These are phyloP conservation scores for Alethe castanea DNA, from an alignment of 2,113 vertebrate species.

Conservation along the genomic window DNA sequence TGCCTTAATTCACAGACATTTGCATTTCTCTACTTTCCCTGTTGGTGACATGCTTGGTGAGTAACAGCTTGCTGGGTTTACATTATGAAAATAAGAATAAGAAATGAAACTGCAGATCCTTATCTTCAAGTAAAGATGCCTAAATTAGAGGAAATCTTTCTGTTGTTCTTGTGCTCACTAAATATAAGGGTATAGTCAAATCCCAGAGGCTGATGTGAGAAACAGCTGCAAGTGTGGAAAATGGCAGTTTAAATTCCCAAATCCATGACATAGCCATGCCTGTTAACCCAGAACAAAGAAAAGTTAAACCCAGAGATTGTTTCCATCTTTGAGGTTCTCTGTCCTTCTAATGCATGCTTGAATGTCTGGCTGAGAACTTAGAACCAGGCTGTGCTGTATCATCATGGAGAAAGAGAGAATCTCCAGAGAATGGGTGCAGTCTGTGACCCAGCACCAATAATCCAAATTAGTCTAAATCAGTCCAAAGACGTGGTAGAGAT, in stretches of 20 bases:
- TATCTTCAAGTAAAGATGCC: not conserved
- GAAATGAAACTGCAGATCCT: constrained; percentile 12
- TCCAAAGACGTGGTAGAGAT: not conserved
- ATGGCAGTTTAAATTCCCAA: not conserved
- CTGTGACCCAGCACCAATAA: not conserved
- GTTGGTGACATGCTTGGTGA: not conserved
- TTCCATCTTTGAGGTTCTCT: not conserved
- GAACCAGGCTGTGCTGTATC: not conserved
- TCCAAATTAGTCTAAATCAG: not conserved
- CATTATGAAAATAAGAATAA: constrained; percentile 10
- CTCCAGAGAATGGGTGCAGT: not conserved
- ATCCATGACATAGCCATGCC: not conserved
- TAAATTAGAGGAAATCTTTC: constrained; percentile 26
- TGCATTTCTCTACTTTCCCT: constrained; percentile 3
- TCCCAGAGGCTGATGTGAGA: not conserved
- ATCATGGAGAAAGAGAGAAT: not conserved
- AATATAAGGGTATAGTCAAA: not conserved
- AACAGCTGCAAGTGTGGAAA: not conserved
- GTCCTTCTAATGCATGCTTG: not conserved
- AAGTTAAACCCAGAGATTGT: not conserved
- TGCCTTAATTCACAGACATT: constrained; percentile 37
- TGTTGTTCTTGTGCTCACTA: constrained; percentile 22
- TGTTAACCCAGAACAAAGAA: not conserved
- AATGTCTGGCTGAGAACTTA: not conserved
- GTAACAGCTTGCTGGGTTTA: constrained; percentile 35